Conservation (phyloP, 2,888 invertebrate species). For the Morpho helenor region DNA sequence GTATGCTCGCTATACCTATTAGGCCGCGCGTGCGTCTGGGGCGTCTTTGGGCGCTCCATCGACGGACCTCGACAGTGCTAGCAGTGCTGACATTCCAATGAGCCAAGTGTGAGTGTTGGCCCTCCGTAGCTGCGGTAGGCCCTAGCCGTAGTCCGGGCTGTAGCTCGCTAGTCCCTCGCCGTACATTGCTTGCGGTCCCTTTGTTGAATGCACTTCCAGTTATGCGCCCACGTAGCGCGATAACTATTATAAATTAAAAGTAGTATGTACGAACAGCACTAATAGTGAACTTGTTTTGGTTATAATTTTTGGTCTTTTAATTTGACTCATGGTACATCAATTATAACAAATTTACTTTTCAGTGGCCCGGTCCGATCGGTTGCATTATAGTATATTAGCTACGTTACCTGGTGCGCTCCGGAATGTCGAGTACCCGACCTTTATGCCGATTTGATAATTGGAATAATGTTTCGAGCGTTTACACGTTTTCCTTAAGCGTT, state of each 20-base stretch:
- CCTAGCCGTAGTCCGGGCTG: slow-evolving; percentile 22
- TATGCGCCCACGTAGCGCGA: slow-evolving; percentile 28
- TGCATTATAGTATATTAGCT: slow-evolving; percentile 6
- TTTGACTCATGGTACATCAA: slow-evolving; percentile 24
- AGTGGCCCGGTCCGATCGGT: slow-evolving; percentile 5
- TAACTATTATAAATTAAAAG: slow-evolving; percentile 33
- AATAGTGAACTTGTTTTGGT: slow-evolving; percentile 24
- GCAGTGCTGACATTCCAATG: slow-evolving; percentile 35
- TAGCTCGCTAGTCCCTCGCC: slow-evolving; percentile 31
- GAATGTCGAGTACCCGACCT: not conserved
- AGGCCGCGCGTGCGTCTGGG: too few species aligned
- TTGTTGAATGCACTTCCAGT: slow-evolving; percentile 3
- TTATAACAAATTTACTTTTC: slow-evolving; percentile 16
- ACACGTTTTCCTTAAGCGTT: too few species aligned
- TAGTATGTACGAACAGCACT: slow-evolving; percentile 16
- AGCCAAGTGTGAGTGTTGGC: slow-evolving; percentile 30
- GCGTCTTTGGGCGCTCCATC: too few species aligned
- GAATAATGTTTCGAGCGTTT: not conserved
- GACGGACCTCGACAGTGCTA: too few species aligned
- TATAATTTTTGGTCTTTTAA: slow-evolving; percentile 29
- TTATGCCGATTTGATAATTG: not conserved
- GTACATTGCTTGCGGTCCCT: slow-evolving; percentile 46
- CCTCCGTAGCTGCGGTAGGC: slow-evolving; percentile 35
- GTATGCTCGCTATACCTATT: too few species aligned
- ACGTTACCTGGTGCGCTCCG: not conserved